A percentile compares a stretch with the other conserved stretches of the same genome.
phyloP scores from a whole-genome alignment of 2,888 invertebrate species.

The Papilio protenor region DNA sequence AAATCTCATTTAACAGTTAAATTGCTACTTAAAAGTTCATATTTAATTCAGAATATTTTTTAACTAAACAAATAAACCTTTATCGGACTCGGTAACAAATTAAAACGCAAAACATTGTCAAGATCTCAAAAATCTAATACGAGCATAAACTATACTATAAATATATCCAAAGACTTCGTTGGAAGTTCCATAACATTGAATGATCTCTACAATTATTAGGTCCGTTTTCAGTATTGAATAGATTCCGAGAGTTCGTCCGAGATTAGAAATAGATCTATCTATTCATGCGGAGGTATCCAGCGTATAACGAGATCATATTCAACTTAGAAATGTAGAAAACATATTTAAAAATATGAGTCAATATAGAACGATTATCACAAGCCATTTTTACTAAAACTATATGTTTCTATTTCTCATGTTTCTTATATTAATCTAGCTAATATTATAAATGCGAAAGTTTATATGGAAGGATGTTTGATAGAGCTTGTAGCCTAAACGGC shows the following conservation, averaged over 20 bases:
- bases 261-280: conserved; percentile 2
- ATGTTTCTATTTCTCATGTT: too few species aligned
- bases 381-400: too few species aligned
- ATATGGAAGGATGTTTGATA: too few species aligned
- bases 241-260: not conserved
- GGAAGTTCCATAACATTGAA: not conserved
- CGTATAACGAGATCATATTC: conserved; percentile 7
- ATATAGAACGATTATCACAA: too few species aligned
- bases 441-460: too few species aligned
- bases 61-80: not conserved
- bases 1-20: not conserved
- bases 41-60: not conserved
- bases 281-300: not conserved
- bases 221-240: conserved; percentile 7
- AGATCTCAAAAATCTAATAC: not conserved
- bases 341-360: too few species aligned
- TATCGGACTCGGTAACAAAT: not conserved
- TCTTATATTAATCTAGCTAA: too few species aligned
- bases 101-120: not conserved
- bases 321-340: not conserved
- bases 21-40: too few species aligned
- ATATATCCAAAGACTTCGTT: not conserved
- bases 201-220: not conserved
- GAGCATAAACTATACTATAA: not conserved
- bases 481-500: too few species aligned